These are phyloP conservation scores for Apotomis betuletana DNA, from an alignment of 2,888 invertebrate genomes.

Conservation along the genomic window DNA sequence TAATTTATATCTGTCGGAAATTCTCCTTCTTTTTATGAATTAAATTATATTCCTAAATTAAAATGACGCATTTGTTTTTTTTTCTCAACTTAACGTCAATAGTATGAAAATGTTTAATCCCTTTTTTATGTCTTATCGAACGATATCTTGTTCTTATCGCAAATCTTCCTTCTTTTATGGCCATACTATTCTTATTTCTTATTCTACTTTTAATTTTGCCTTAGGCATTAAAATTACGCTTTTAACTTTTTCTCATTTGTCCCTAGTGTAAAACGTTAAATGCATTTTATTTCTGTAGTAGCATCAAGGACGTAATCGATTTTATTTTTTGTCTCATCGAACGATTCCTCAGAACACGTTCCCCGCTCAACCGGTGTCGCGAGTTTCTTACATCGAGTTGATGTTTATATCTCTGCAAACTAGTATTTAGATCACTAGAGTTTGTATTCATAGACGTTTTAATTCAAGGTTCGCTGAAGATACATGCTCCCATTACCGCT, in stretches of 20 bases:
- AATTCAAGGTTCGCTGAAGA: conserved; percentile 8
- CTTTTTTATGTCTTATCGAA: too few species aligned
- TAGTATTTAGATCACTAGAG: conserved; percentile 38
- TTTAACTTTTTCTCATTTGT: background rate
- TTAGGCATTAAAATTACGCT: too few species aligned
- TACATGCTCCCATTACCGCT: conserved; percentile 15
- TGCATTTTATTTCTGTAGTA: conserved; percentile 45
- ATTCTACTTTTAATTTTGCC: background rate
- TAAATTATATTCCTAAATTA: too few species aligned
- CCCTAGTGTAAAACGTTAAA: conserved; percentile 38
- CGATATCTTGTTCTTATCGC: too few species aligned
- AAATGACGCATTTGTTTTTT: too few species aligned
- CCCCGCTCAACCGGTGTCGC: conserved; percentile 58
- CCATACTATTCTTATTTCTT: background rate
- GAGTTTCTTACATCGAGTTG: conserved; percentile 51
- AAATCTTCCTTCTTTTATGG: too few species aligned
- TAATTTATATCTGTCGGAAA: conserved; percentile 28
- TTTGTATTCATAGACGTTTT: conserved; percentile 30
- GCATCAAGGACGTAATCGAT: conserved; percentile 51
- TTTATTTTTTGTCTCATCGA: conserved; percentile 43
- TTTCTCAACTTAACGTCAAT: too few species aligned
- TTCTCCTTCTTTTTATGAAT: conserved; percentile 5
- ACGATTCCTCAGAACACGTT: conserved; percentile 51
- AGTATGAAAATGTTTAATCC: too few species aligned
- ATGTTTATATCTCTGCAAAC: conserved; percentile 36